Conservation (phyloP, 2,113 vertebrate species). For the Dipodomys spectabilis region DNA sequence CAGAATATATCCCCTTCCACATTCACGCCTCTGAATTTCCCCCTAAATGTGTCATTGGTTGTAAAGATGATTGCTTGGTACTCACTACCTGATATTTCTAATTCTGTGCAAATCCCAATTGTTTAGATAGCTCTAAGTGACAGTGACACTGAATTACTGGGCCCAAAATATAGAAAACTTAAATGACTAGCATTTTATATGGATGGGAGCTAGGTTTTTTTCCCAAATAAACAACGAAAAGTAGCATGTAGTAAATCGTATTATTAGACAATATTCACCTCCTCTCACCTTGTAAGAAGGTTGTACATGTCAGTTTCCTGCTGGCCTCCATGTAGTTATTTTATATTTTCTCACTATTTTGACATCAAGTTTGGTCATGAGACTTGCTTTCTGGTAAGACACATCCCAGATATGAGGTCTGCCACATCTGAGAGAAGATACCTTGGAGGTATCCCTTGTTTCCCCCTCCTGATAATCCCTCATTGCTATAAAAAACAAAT, state of each 20-base stretch:
- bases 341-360: background rate
- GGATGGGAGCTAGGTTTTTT: background rate
- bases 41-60: background rate
- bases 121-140: background rate
- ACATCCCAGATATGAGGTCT: background rate
- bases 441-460: background rate
- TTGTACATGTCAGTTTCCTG: background rate
- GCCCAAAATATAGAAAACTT: slow-evolving; percentile 1
- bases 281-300: background rate
- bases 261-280: background rate
- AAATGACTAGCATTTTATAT: background rate
- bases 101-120: slow-evolving; percentile 5
- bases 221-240: slow-evolving; percentile 11
- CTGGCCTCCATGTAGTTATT: background rate
- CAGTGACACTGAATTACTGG: background rate
- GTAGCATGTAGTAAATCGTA: background rate
- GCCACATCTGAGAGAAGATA: background rate
- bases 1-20: slow-evolving; percentile 45
- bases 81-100: slow-evolving; percentile 14
- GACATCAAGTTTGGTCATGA: background rate
- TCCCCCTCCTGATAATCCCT: background rate
- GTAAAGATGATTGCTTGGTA: slow-evolving; percentile 22
- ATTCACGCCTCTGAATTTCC: slow-evolving; percentile 32
- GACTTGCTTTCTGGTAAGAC: background rate
- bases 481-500: background rate